Conservation (phyloP, 1,140 invertebrate species). For the Copidosoma floridanum region DNA sequence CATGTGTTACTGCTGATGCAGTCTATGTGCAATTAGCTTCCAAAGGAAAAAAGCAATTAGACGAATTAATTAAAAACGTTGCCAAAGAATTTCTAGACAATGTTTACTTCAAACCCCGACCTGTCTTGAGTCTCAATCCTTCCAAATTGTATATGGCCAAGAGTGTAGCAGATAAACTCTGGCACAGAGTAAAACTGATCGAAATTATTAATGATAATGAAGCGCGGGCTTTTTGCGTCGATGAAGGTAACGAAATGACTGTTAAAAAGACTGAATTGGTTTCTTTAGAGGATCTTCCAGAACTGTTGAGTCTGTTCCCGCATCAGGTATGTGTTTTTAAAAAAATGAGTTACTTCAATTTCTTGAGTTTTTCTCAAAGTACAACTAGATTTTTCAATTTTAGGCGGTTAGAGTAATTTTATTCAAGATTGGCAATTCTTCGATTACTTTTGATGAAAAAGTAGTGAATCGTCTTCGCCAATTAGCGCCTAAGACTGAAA, state of each 20-base stretch:
- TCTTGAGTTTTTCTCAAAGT: background rate
- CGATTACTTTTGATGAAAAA: constrained; percentile 45
- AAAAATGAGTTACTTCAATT: no score
- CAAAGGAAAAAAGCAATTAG: constrained; percentile 43
- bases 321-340: constrained; percentile 36
- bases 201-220: constrained; percentile 33
- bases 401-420: no score
- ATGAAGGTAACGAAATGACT: constrained; percentile 50
- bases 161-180: constrained; percentile 33
- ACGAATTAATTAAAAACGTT: constrained; percentile 38
- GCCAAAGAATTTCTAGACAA: constrained; percentile 31
- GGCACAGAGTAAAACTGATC: constrained; percentile 43
- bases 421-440: no score
- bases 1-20: constrained; percentile 48
- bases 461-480: constrained; percentile 54
- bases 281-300: constrained; percentile 43
- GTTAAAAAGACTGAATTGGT: constrained; percentile 40
- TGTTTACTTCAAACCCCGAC: background rate
- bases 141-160: constrained; percentile 49
- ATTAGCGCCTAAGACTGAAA: constrained; percentile 52
- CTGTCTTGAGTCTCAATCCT: constrained; percentile 18
- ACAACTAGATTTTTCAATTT: constrained; percentile 1
- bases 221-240: constrained; percentile 50
- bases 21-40: constrained; percentile 55
- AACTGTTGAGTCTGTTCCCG: constrained; percentile 45